Evolutionary conservation across 2,797 vertebrate genomes (phyloP).

Genomic region (Tapera naevia): DNA sequence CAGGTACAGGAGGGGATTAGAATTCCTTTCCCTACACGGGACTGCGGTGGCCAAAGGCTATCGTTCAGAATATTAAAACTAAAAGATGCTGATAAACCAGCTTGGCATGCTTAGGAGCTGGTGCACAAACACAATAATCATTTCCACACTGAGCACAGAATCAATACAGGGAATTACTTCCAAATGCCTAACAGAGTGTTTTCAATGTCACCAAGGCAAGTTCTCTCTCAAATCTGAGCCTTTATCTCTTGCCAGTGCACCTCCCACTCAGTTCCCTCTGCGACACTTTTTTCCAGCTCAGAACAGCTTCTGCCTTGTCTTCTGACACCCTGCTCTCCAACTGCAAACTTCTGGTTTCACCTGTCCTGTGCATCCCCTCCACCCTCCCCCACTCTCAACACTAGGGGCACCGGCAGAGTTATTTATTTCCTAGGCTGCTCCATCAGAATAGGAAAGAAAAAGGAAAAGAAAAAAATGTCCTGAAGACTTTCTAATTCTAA

Average conservation of each 20-base stretch:
- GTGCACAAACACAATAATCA: constrained; percentile 44
- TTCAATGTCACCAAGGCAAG: constrained; percentile 28
- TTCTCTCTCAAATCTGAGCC: neutral
- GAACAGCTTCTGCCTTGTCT: neutral
- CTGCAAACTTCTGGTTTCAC: neutral
- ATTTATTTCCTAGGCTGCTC: neutral
- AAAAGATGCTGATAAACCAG: constrained; percentile 46
- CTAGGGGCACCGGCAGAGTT: neutral
- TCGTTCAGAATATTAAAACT: constrained; percentile 3
- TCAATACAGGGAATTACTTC: constrained; percentile 6
- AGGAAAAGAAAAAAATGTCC: neutral
- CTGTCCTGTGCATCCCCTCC: too few species aligned
- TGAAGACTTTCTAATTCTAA: neutral
- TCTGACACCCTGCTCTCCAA: neutral
- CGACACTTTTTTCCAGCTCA: accelerated
- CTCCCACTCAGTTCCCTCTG: neutral
- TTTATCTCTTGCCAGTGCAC: neutral
- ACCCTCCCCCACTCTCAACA: neutral
- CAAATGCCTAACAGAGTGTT: neutral
- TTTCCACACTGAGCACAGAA: neutral
- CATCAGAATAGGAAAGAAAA: neutral
- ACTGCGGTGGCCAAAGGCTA: neutral
- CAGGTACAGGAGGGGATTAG: neutral
- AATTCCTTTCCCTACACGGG: neutral
- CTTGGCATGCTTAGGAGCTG: constrained; percentile 30